Evolutionary conservation across 1,140 invertebrate species (phyloP).

Genomic region (Hormaphis cornu): DNA sequence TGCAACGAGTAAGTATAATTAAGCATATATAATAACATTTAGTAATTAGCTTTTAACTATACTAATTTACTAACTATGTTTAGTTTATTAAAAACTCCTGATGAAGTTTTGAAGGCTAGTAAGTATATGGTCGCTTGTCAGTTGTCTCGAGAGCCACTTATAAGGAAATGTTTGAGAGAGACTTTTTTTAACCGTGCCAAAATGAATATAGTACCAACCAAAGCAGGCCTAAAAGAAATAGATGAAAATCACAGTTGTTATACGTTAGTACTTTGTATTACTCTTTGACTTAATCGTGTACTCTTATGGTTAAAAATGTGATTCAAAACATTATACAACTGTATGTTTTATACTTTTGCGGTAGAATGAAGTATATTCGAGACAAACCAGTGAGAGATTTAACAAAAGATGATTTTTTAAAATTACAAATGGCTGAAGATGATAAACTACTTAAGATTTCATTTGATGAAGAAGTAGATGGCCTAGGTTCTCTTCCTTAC

Average conservation of each 20-base stretch:
- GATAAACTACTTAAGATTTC: slow-evolving; percentile 70
- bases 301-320: no score
- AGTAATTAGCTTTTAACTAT: background rate
- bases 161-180: slow-evolving; percentile 75
- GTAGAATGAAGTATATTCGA: slow-evolving; percentile 83
- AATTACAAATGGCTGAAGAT: slow-evolving; percentile 71
- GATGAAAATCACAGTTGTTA: slow-evolving; percentile 86
- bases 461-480: slow-evolving; percentile 66
- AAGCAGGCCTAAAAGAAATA: slow-evolving; percentile 83
- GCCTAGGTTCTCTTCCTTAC: slow-evolving; percentile 60
- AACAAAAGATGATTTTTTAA: slow-evolving; percentile 80
- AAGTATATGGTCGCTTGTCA: slow-evolving; percentile 92
- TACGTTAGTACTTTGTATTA: slow-evolving; percentile 41
- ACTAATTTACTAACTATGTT: slow-evolving; percentile 43
- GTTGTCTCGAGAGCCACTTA: slow-evolving; percentile 79
- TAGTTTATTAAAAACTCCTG: slow-evolving; percentile 50
- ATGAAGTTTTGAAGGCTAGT: slow-evolving; percentile 78
- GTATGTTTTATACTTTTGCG: slow-evolving; percentile 37
- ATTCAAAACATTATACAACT: background rate
- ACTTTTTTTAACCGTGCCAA: slow-evolving; percentile 86
- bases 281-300: background rate
- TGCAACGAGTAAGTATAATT: slow-evolving; percentile 35
- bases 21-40: background rate
- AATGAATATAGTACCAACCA: slow-evolving; percentile 73
- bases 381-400: slow-evolving; percentile 90